Evolutionary conservation across 2,888 invertebrate genomes (phyloP).

Genomic region (Agonopterix arenella): DNA sequence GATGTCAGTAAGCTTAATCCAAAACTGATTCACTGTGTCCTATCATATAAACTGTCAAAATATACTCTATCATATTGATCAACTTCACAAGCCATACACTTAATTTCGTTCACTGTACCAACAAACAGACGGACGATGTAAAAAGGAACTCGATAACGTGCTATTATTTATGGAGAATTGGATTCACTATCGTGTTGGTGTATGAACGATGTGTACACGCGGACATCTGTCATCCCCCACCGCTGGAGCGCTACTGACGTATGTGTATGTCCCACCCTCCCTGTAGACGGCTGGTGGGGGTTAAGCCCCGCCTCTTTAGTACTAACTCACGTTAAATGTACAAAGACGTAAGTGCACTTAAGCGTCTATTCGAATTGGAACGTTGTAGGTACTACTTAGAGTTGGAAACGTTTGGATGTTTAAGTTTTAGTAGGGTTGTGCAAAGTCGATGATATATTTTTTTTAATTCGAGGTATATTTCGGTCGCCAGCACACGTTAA

Average conservation of each 20-base stretch:
- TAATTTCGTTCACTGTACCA: slow-evolving; percentile 16
- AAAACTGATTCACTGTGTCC: too few relatives aligned
- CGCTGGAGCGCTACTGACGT: slow-evolving; percentile 47
- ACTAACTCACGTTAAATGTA: not conserved
- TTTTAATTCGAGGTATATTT: slow-evolving; percentile 53
- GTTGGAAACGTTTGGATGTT: not conserved
- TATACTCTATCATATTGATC: slow-evolving; percentile 7
- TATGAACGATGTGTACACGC: slow-evolving; percentile 55
- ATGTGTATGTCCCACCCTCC: slow-evolving; percentile 44
- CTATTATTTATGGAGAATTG: slow-evolving; percentile 59
- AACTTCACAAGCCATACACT: slow-evolving; percentile 1
- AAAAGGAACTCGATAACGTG: slow-evolving; percentile 5
- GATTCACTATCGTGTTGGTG: slow-evolving; percentile 62
- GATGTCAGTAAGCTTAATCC: too few relatives aligned
- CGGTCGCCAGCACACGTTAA: slow-evolving; percentile 39
- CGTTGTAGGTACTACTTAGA: not conserved
- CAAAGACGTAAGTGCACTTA: not conserved
- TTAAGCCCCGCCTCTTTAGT: slow-evolving; percentile 32
- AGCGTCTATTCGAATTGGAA: not conserved
- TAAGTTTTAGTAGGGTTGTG: slow-evolving; percentile 40
- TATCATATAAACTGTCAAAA: too few relatives aligned
- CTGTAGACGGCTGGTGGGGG: slow-evolving; percentile 25
- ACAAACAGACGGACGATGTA: slow-evolving; percentile 15
- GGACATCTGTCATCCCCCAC: slow-evolving; percentile 70
- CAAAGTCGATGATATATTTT: slow-evolving; percentile 39